Evolutionary conservation across 2,888 invertebrate species (phyloP).

Genomic region (Taphrorychus bicolor): DNA sequence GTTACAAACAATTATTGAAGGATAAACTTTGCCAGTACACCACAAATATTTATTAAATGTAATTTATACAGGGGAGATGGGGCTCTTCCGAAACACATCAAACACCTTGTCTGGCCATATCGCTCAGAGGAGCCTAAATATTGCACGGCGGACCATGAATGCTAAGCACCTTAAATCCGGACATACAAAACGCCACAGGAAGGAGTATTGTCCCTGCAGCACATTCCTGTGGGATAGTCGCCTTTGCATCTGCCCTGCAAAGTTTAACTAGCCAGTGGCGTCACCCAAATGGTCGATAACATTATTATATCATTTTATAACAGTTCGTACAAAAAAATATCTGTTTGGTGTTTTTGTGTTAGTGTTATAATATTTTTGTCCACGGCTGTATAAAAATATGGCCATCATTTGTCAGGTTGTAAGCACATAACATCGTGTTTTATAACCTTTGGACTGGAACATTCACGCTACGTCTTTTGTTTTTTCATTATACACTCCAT

Average conservation of each 20-base stretch:
- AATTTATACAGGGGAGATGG: constrained; percentile 17
- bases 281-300: neutral
- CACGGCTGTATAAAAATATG: no score
- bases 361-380: no score
- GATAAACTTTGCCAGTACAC: no score
- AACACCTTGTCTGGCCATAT: constrained; percentile 25
- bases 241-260: constrained; percentile 26
- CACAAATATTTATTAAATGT: constrained; percentile 19
- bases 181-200: constrained; percentile 19
- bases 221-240: constrained; percentile 34
- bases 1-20: no score
- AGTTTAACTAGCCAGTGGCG: constrained; percentile 8
- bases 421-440: no score
- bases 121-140: constrained; percentile 25
- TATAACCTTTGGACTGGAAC: no score
- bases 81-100: constrained; percentile 27
- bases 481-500: no score
- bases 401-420: no score
- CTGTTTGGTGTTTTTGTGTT: no score
- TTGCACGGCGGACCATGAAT: constrained; percentile 31
- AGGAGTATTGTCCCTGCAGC: constrained; percentile 32
- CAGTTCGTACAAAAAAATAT: no score
- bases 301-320: no score
- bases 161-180: constrained; percentile 36
- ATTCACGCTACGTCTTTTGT: no score